Evolutionary conservation across 2,113 vertebrate species (phyloP).

Genomic region (Lagopus leucura): DNA sequence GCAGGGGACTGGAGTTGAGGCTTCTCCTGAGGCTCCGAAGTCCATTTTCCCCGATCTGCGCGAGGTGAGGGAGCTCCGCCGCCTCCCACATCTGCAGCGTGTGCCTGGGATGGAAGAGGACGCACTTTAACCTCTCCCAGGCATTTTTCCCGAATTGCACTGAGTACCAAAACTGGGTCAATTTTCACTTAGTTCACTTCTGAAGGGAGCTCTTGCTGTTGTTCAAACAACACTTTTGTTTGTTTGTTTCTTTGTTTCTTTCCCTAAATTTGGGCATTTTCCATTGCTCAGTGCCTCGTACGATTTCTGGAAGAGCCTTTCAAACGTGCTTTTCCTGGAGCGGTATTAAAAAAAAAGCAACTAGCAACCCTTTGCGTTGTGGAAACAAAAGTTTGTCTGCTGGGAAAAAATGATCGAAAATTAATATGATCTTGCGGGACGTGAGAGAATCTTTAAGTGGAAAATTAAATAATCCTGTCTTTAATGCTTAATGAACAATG

Average conservation of each 20-base stretch:
- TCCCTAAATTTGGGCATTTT: neutral
- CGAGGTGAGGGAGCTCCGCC: neutral
- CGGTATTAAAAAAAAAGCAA: neutral
- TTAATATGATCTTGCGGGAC: neutral
- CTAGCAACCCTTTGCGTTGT: neutral
- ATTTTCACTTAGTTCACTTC: neutral
- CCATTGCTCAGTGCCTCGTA: neutral
- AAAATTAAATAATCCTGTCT: conserved; percentile 47
- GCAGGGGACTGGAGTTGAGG: neutral
- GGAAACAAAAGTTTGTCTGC: neutral
- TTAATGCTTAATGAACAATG: conserved; percentile 43
- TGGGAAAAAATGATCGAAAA: neutral
- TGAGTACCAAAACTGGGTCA: neutral
- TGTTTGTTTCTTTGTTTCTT: fast-evolving
- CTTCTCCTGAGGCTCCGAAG: neutral
- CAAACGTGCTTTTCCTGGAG: neutral
- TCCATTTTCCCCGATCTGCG: neutral
- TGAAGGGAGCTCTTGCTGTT: conserved; percentile 8
- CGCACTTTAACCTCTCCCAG: neutral
- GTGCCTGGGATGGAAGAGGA: neutral
- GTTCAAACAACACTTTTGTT: neutral
- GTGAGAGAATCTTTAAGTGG: conserved; percentile 10
- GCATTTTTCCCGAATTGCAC: neutral
- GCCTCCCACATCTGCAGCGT: neutral
- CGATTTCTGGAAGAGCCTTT: neutral